A percentile compares a stretch with the other conserved stretches of the same genome.
phyloP scores from a whole-genome alignment of 2,888 invertebrate species.

The Microplitis manilae region DNA sequence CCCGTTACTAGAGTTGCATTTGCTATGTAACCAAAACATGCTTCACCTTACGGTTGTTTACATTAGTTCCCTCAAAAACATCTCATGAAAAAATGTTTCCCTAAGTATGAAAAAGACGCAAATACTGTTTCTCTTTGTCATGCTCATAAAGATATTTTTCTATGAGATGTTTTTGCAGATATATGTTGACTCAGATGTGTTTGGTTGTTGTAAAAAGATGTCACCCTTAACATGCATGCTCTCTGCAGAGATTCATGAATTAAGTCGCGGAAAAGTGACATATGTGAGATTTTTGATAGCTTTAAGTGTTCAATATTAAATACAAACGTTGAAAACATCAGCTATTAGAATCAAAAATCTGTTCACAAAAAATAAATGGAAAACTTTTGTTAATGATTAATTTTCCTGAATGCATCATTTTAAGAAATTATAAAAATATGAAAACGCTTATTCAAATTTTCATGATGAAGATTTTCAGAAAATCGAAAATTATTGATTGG shows the following conservation, averaged over 20 bases:
- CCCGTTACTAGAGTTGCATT: slow-evolving; percentile 46
- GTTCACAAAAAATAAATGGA: not conserved
- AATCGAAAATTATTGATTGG: no score
- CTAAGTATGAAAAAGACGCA: no score
- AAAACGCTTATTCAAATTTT: not conserved
- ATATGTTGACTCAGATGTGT: no score
- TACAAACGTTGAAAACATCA: not conserved
- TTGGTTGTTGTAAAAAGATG: no score
- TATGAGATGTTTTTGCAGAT: no score
- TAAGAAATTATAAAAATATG: not conserved
- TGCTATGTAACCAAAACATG: slow-evolving; percentile 45
- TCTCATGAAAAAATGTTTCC: no score
- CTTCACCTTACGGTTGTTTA: slow-evolving; percentile 28
- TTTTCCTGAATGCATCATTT: not conserved
- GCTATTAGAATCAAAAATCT: not conserved
- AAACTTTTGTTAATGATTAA: not conserved
- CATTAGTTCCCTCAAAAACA: slow-evolving; percentile 1
- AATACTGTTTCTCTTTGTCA: no score
- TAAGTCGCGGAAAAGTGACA: not conserved
- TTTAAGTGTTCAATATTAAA: not conserved
- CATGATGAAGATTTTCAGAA: no score
- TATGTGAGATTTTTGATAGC: not conserved
- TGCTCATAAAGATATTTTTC: no score
- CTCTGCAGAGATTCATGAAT: not conserved
- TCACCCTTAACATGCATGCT: not conserved